A percentile compares a stretch with the other conserved stretches of the same genome.
Conservation (phyloP, 2,797 vertebrate species). For the Alectoris magna region DNA sequence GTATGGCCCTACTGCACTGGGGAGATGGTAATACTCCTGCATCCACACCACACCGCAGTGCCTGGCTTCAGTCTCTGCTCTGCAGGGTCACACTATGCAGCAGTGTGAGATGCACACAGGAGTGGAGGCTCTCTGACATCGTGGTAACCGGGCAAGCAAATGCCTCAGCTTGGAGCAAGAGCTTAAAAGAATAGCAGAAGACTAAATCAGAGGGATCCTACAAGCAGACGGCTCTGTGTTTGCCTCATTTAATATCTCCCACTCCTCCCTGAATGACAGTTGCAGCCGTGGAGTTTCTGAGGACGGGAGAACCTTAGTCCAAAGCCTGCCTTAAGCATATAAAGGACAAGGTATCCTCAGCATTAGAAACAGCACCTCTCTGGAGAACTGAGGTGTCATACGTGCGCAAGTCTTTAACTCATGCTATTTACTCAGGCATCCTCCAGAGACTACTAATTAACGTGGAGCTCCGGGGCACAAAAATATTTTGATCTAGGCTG, state of each 20-base stretch:
- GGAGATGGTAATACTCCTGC: neutral
- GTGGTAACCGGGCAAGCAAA: neutral
- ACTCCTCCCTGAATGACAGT: neutral
- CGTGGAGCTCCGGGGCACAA: neutral
- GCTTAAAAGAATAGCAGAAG: neutral
- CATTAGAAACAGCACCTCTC: neutral
- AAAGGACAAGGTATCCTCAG: neutral
- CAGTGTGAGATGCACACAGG: accelerated
- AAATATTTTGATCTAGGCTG: neutral
- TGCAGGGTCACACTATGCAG: neutral
- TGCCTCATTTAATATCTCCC: neutral
- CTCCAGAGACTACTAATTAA: neutral
- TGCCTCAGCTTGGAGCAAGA: neutral
- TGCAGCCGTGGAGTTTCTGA: neutral
- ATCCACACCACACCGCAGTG: neutral
- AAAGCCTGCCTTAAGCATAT: neutral
- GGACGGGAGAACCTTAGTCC: neutral
- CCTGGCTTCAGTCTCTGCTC: neutral
- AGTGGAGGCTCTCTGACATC: neutral
- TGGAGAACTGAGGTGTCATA: neutral
- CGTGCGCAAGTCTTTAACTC: neutral
- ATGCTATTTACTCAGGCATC: neutral
- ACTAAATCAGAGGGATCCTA: neutral
- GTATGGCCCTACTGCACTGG: neutral
- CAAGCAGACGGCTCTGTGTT: neutral